Percentiles rank a stretch among this genome's conserved stretches.
phyloP scores from a whole-genome alignment of 2,888 invertebrate species.

The Leucophora obtusa region DNA sequence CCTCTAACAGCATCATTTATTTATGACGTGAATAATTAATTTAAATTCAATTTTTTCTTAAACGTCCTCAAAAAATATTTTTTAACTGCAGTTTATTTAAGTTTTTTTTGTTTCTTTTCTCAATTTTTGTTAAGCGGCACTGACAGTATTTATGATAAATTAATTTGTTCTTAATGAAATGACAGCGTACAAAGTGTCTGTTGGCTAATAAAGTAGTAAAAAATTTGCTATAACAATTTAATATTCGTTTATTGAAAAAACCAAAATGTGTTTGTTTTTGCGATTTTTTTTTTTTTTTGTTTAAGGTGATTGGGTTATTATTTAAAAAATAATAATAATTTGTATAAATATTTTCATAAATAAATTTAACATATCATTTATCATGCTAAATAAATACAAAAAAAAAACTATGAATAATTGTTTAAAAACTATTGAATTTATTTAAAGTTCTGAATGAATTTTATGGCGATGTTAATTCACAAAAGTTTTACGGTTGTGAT shows the following conservation, averaged over 20 bases:
- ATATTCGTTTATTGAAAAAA: neutral
- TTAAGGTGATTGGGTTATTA: constrained; percentile 32
- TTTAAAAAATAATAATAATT: constrained; percentile 33
- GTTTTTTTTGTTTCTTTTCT: neutral
- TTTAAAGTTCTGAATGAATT: neutral
- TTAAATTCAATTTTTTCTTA: constrained; percentile 51
- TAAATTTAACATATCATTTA: constrained; percentile 46
- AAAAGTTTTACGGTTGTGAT: too few species aligned
- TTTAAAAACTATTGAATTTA: neutral
- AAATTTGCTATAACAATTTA: constrained; percentile 22
- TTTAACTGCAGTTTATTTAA: constrained; percentile 7
- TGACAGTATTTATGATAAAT: constrained; percentile 61
- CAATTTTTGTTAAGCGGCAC: constrained; percentile 8
- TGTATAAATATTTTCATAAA: constrained; percentile 42
- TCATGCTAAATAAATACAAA: constrained; percentile 6
- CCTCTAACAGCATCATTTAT: constrained; percentile 57
- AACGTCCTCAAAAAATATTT: constrained; percentile 45
- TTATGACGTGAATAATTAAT: constrained; percentile 61
- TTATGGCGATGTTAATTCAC: neutral
- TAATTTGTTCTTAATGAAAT: constrained; percentile 65
- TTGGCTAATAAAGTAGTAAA: constrained; percentile 60
- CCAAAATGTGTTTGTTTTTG: neutral
- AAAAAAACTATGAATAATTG: neutral
- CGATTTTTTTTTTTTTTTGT: constrained; percentile 3
- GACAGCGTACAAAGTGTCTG: constrained; percentile 64